Percentiles rank a stretch among this genome's conserved stretches.
These are phyloP conservation scores for Salvelinus fontinalis DNA, from an alignment of 2,113 vertebrate species.

Conservation along the genomic window DNA sequence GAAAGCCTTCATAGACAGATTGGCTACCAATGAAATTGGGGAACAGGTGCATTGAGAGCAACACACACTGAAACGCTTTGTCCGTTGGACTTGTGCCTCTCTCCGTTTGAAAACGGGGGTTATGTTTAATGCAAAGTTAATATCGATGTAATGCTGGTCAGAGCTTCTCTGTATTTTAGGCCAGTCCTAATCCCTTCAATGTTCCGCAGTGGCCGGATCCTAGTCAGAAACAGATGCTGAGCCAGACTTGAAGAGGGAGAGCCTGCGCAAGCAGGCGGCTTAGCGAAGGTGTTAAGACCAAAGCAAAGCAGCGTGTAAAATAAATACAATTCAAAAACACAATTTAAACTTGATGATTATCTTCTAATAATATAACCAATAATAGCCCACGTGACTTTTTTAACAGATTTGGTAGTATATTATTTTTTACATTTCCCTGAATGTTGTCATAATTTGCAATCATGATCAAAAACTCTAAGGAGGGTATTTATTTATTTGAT, in stretches of 20 bases:
- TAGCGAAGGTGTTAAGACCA: constrained; percentile 34
- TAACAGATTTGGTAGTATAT: too few relatives aligned
- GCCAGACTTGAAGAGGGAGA: constrained; percentile 11
- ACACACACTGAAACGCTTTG: constrained; percentile 44
- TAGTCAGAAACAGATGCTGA: constrained; percentile 54
- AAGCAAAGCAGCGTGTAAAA: not conserved
- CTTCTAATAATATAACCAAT: not conserved
- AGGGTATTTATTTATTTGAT: too few relatives aligned
- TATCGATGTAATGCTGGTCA: constrained; percentile 77
- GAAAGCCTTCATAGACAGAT: not conserved
- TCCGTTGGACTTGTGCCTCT: constrained; percentile 47
- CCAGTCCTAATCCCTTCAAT: constrained; percentile 67
- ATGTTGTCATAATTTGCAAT: too few relatives aligned
- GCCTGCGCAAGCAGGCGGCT: not conserved
- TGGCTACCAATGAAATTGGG: constrained; percentile 24
- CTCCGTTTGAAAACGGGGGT: constrained; percentile 50
- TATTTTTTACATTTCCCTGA: too few relatives aligned
- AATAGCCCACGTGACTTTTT: too few relatives aligned
- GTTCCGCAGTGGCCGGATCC: constrained; percentile 50
- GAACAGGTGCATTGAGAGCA: constrained; percentile 60
- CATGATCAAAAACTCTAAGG: too few relatives aligned
- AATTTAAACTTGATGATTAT: not conserved
- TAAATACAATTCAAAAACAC: constrained; percentile 16
- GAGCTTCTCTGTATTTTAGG: constrained; percentile 50
- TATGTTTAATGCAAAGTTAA: constrained; percentile 79